These are phyloP conservation scores for Nettapus auritus DNA, from an alignment of 2,113 vertebrate genomes.

Conservation along the genomic window DNA sequence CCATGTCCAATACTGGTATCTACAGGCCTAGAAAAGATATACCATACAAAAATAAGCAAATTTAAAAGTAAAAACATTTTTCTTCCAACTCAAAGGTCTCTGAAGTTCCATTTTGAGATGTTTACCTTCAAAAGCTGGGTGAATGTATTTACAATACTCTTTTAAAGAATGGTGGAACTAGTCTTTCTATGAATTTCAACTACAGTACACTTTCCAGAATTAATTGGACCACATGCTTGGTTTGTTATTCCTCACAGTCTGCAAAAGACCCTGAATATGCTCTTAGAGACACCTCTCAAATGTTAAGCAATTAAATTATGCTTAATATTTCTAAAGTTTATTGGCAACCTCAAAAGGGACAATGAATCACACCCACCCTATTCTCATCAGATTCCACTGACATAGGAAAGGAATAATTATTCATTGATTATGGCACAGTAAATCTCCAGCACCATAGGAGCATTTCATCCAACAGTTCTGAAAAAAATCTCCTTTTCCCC, in stretches of 20 bases:
- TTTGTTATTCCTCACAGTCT: background rate
- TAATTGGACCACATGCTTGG: background rate
- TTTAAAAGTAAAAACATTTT: background rate
- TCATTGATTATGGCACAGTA: slow-evolving; percentile 11
- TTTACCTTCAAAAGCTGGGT: background rate
- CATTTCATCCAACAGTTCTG: background rate
- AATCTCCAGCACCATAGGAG: background rate
- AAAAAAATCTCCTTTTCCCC: slow-evolving; percentile 2
- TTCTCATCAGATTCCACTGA: background rate
- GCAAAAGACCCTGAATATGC: background rate
- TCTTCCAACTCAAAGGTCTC: background rate
- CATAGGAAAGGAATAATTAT: slow-evolving; percentile 45
- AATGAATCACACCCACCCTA: background rate
- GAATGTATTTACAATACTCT: background rate
- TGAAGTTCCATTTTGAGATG: background rate
- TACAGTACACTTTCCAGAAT: background rate
- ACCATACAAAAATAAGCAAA: background rate
- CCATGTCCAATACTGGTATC: background rate
- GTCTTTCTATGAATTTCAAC: background rate
- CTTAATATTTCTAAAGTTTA: slow-evolving; percentile 7
- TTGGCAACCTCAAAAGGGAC: slow-evolving; percentile 5
- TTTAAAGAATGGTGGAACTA: background rate
- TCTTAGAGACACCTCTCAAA: background rate
- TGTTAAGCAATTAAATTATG: slow-evolving; percentile 14
- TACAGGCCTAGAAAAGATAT: background rate